Conservation (phyloP, 1,140 invertebrate genomes). For the Rhopalosiphum maidis region DNA sequence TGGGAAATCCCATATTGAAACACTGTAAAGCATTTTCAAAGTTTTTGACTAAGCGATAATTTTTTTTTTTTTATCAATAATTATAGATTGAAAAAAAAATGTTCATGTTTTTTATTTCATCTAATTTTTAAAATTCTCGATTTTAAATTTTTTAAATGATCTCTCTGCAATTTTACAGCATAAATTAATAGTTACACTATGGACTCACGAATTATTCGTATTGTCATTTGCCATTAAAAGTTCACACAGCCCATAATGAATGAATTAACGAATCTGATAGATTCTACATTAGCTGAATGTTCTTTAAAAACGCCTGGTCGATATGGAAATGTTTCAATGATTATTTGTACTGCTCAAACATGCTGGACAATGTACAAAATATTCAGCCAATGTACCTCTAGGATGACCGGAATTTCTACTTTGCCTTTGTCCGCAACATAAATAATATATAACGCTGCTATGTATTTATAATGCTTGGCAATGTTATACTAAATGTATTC, state of each 20-base stretch:
- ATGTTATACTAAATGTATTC: neutral
- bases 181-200: neutral
- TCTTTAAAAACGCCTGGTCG: neutral
- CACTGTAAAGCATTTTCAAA: too few relatives aligned
- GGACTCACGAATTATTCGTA: neutral
- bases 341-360: neutral
- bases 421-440: neutral
- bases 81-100: neutral
- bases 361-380: neutral
- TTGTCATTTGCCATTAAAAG: neutral
- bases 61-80: too few relatives aligned
- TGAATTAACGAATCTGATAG: neutral
- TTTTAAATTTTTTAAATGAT: neutral
- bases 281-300: neutral
- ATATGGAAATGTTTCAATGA: neutral
- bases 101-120: neutral
- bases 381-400: neutral
- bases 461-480: neutral
- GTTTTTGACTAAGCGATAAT: too few relatives aligned
- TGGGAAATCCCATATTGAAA: too few relatives aligned
- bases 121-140: neutral
- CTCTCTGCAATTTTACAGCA: neutral
- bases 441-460: conserved; percentile 4
- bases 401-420: neutral
- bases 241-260: neutral